Base-by-base conservation (phyloP, 2,797 vertebrate species). In the Neosalanx taihuensis region DNA sequence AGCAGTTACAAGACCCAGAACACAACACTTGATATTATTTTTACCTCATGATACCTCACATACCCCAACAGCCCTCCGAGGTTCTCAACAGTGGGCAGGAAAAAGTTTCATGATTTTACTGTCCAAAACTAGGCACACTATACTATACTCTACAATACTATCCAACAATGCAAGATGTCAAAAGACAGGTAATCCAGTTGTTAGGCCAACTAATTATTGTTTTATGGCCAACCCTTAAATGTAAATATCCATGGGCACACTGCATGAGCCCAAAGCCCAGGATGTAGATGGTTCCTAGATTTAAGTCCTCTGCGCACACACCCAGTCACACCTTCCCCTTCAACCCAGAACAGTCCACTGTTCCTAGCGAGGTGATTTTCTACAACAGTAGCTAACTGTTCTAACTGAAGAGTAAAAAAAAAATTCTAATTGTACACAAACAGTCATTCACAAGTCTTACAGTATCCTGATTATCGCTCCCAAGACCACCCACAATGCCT, bases 1-100 rank as follows among this genome's bases (percentile, higher is more conserved):
- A 51, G 41, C 41, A 23, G 64, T 51, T 29, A 49, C 46, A 49
- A 5, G 23, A 66, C 20, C 64, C 64, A 66, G 64, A 51, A 26
- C 26, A n/a, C 67, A 57, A 6, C 66, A 37, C 30, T 31, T 57
- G 9, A 66, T 30, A 51, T 46, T 37, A 29, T 49, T 66, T 66
- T 51, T 51, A 66, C 64, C 64, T 49, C 64, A 49, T 41, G 29
- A 58, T 69, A 51, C 37, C 20, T 15, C 37, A 6, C 64, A 66
- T 29, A 49, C 64, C 64, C 46, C 15, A 35, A 18, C 41, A 49
- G n/a, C 10, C 20, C 46, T 30, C 41, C 2, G 31, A n/a, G 9
- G 61, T 63, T 63, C 64, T 60, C 51, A 56, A 53, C 63, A 41
- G 23, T 60, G 9, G 31, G 62, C 41, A 37, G 0, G 0, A 33